Evolutionary conservation across 2,888 invertebrate species (phyloP).

Genomic region (Sarcophaga carnaria): DNA sequence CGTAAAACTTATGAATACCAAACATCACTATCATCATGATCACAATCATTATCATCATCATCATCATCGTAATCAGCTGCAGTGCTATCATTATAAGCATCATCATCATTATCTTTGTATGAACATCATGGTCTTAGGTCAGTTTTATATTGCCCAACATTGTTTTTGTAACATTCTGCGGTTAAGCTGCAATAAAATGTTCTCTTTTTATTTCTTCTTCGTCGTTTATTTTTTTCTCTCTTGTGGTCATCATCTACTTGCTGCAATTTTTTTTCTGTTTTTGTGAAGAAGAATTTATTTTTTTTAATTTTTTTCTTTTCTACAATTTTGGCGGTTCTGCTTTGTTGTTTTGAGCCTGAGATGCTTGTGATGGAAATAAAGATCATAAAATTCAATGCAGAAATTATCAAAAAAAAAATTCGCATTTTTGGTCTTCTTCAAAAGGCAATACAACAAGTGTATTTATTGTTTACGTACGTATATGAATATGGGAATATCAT

Average conservation of each 20-base stretch:
- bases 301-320: conserved; percentile 50
- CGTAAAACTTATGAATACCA: conserved; percentile 41
- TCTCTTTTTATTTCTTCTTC: conserved; percentile 24
- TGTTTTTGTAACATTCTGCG: conserved; percentile 35
- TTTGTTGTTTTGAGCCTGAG: conserved; percentile 34
- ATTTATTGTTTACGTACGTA: not conserved
- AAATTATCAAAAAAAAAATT: conserved; percentile 8
- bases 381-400: conserved; percentile 49
- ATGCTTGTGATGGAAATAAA: not conserved
- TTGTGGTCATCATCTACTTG: conserved; percentile 57
- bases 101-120: conserved; percentile 3
- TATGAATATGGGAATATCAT: not conserved
- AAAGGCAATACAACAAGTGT: conserved; percentile 34
- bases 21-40: conserved; percentile 12
- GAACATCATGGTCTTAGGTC: conserved; percentile 65
- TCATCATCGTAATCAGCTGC: conserved; percentile 5
- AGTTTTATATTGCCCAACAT: conserved; percentile 58
- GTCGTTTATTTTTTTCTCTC: too few relatives aligned
- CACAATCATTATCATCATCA: not conserved
- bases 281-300: conserved; percentile 58
- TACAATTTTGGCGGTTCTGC: conserved; percentile 53
- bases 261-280: conserved; percentile 5
- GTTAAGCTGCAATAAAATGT: conserved; percentile 59
- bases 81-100: not conserved
- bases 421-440: not conserved